Base-by-base conservation (phyloP, 2,113 vertebrate species). In the Ceyx cyanopectus region DNA sequence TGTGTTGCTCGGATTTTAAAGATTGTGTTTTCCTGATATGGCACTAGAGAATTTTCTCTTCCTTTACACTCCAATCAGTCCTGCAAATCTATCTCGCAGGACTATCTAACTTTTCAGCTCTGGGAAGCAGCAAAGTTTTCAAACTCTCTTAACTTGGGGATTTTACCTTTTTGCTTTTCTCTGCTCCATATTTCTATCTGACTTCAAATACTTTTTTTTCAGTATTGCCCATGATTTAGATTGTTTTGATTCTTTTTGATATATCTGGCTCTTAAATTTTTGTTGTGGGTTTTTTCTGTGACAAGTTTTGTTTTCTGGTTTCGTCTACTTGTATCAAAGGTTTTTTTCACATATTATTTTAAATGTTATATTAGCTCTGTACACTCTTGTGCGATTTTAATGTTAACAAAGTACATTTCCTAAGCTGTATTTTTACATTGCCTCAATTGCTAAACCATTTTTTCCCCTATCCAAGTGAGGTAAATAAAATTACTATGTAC, bases 31-130 rank as follows among this genome's bases (percentile, higher is more conserved):
- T 37, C 20, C 46, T 16, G 40, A 57, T 14, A 10, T 6, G 15
- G 53, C 10, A 23, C 45, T 2, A n/a, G 2, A 7, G 29, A 23
- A 20, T 7, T 23, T 40, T 23, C 34, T n/a, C 53, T 16, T 16
- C 14, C 62, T 6, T 54, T 10, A 4, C 3, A 2, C 32, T 70
- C 53, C 0, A 9, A 1, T 2, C 18, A 2, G 1, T 21, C 14
- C 37, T 5, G 62, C 62, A 23, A 29, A 65, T 14, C 51, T 72
- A 14, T 43, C 60, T 24, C 30, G 0, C 14, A n/a, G n/a, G n/a
- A n/a, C n/a, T n/a, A n/a, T n/a, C n/a, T n/a, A n/a, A n/a, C n/a
- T n/a, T n/a, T n/a, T n/a, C n/a, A 8, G 32, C 0, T 43, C 61
- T 24, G 62, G n/a, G 54, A 60, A 77, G 46, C 26, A 10, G 61